Conservation (phyloP, 2,888 invertebrate genomes). For the Charanyca ferruginea region DNA sequence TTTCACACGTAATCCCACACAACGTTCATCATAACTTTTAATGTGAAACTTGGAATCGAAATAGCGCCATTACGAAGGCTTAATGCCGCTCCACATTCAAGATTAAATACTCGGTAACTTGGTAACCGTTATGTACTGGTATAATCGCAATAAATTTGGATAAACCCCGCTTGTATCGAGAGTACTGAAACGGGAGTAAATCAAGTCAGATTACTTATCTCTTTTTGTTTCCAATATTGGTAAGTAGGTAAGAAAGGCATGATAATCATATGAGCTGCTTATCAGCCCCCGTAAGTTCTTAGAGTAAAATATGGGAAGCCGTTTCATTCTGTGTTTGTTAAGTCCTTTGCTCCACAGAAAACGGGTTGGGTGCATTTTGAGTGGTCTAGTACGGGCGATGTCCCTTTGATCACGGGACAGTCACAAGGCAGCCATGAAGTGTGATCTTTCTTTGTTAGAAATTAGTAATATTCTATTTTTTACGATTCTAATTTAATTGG, state of each 20-base stretch:
- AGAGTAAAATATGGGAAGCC: constrained; percentile 41
- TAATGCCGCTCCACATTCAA: constrained; percentile 61
- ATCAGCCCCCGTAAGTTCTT: constrained; percentile 40
- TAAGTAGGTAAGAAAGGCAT: constrained; percentile 35
- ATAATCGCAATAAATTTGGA: constrained; percentile 71
- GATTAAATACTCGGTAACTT: constrained; percentile 63
- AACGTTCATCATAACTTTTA: constrained; percentile 65
- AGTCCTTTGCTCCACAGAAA: constrained; percentile 9
- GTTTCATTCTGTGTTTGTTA: constrained; percentile 16
- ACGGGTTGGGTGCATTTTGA: constrained; percentile 33
- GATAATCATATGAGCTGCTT: constrained; percentile 44
- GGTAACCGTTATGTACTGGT: constrained; percentile 50
- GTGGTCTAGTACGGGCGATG: no score
- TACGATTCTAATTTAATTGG: no score
- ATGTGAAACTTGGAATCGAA: constrained; percentile 65
- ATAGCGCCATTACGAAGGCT: constrained; percentile 61
- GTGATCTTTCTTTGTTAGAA: no score
- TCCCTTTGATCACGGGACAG: no score
- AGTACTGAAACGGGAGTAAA: constrained; percentile 68
- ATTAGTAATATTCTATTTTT: no score
- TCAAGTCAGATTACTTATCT: constrained; percentile 71
- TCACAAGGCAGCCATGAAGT: no score
- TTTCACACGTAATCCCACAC: constrained; percentile 62
- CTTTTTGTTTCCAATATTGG: constrained; percentile 65
- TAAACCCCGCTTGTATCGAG: constrained; percentile 61